Conservation (phyloP, 2,113 vertebrate species). For the Pogonocichla stellata region DNA sequence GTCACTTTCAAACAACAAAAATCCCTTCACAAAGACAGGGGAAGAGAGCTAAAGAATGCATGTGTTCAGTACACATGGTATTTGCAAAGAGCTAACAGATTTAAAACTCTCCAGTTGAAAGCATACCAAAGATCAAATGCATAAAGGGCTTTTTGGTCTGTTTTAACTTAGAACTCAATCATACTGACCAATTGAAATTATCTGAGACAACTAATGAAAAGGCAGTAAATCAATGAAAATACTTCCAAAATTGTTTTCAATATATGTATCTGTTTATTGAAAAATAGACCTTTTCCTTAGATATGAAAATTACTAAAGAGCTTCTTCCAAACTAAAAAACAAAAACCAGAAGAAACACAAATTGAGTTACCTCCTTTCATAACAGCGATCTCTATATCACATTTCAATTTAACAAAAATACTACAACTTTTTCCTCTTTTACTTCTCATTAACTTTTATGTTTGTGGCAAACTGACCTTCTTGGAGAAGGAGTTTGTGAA, state of each 20-base stretch:
- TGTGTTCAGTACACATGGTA: neutral
- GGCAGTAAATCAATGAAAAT: neutral
- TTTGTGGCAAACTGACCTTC: conserved; percentile 72
- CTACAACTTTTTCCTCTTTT: neutral
- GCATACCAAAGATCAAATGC: neutral
- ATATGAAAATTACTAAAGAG: neutral
- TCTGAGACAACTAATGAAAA: neutral
- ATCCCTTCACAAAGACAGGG: neutral
- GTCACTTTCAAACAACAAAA: neutral
- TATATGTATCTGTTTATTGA: neutral
- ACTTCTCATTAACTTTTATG: neutral
- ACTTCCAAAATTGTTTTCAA: neutral
- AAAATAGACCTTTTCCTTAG: neutral
- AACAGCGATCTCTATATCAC: neutral
- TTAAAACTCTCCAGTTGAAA: neutral
- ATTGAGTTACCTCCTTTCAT: neutral
- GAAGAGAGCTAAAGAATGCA: neutral
- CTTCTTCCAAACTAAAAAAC: neutral
- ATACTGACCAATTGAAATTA: neutral
- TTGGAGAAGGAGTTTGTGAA: conserved; percentile 83
- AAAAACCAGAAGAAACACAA: neutral
- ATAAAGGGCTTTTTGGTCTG: neutral
- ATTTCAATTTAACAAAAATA: neutral
- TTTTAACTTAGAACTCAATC: neutral
- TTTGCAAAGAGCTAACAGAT: neutral